Base-by-base conservation (phyloP, 1,140 invertebrate genomes). In the Potamilus streckersoni region DNA sequence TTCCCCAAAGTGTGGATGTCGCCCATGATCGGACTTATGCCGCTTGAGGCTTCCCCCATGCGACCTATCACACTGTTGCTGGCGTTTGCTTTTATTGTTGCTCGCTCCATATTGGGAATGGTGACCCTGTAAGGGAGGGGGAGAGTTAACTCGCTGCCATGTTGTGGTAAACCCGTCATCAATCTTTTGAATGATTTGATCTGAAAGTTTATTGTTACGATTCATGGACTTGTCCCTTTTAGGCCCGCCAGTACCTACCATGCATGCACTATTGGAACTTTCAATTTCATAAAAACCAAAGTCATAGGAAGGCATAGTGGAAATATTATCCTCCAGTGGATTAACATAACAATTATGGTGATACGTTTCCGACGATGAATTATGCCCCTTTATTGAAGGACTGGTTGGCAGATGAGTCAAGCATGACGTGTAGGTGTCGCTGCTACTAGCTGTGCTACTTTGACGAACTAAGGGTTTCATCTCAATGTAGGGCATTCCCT, bases 391-490 rank as follows among this genome's bases (percentile, higher is more conserved):
- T 58, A 74, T 73, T 19, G 76, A 78, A 58, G 86, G 86, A 60
- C 84, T 86, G 68, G 82, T 84, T 56, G 85, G 88, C 83, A 96
- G 96, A 91, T 97, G 96, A 79, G 96, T 98, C 91, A 96, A 94
- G 92, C 96, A 98, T 90, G 95, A 97, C 87, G 95, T 95, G 91
- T 96, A 98, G 72, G 96, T 98, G 90, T 98, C 96, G 55, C 80
- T 83, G 78, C 94, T 95, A 83, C 94, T 95, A 38, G 88, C 82
- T 65, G 85, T 89, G 80, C 88, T 90, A 82, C 80, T 82, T 81
- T 90, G 88, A 14, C 89, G 71, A 84, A 84, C 91, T 72, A 95
- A 86, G 62, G 92, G 92, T 80, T 93, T 93, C 92, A 96, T 92
- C 89, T 96, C 95, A 83, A 95, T 93, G 86, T 94, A 95, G 72